Base-by-base conservation (phyloP, 2,113 vertebrate genomes). In the Cyrtonyx montezumae region DNA sequence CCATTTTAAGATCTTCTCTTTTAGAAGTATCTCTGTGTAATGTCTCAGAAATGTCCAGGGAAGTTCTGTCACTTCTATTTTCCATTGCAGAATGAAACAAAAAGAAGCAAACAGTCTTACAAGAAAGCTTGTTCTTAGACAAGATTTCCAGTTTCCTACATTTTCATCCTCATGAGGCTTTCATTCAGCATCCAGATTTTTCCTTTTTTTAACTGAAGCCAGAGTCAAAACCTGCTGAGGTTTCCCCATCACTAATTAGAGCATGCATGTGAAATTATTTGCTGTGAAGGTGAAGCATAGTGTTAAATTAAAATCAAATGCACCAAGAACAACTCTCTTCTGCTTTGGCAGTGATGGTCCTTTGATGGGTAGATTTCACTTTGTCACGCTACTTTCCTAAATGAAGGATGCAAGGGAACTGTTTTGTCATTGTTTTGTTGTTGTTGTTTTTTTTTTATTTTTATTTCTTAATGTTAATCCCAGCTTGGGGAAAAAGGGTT, bases 291-390 rank as follows among this genome's bases (percentile, higher is more conserved):
- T 78, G 71, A 94, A 91, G 65, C 2, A 16, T 53, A 68, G 56
- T 90, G 74, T 94, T 93, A 95, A 94, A 94, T 79, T 94, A 91
- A 92, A 95, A 94, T 85, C 88, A 93, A 55, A 83, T 75, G 68
- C 56, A 70, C 85, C 65, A 51, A 67, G 68, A 83, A n/a, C 5
- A 89, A 59, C n/a, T 71, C 55, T 91, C n/a, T 84, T 20, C 67
- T 85, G 37, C 62, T 32, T 92, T 87, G 71, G 30, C 68, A 91
- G 34, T 67, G 21, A 30, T 83, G 78, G 32, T 89, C 40, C 15
- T 90, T n/a, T 49, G n/a, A 83, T 70, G 18, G 37, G 37, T 9
- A 51, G 37, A 15, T 91, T 87, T 87, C 9, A 2, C 82, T 93
- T 92, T 79, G 46, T 85, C 36, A 46, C 10, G 14, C 37, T 67